A percentile compares a stretch with the other conserved stretches of the same genome.
phyloP scores from a whole-genome alignment of 1,140 invertebrate species.

The Trichonephila inaurata region DNA sequence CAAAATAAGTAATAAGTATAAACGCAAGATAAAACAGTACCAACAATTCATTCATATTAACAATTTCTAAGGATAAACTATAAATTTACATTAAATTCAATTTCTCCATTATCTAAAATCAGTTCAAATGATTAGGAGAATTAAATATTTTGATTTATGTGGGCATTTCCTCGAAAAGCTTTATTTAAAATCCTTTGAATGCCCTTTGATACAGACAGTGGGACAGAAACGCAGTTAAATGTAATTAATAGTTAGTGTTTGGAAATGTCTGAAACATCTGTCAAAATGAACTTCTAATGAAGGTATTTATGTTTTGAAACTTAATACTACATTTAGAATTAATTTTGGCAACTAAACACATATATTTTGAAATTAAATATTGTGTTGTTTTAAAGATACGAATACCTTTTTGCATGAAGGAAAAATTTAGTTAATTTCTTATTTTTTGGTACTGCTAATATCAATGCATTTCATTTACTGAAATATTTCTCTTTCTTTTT shows the following conservation, averaged over 20 bases:
- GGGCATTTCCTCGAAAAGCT: background rate
- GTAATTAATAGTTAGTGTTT: background rate
- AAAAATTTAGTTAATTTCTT: no score
- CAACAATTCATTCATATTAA: no score
- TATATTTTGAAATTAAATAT: no score
- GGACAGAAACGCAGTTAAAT: background rate
- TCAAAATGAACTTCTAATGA: background rate
- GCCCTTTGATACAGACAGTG: background rate
- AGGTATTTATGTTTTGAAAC: background rate
- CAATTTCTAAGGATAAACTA: no score
- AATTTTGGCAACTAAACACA: no score
- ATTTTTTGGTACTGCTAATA: no score
- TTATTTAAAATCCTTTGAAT: background rate
- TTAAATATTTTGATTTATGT: conserved; percentile 3
- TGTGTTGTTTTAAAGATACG: no score
- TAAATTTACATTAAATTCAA: background rate
- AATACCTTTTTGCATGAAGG: no score
- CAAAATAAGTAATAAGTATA: no score
- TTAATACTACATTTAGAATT: background rate
- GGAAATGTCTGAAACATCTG: background rate
- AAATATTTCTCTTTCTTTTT: no score
- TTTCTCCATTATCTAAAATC: background rate
- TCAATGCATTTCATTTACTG: no score
- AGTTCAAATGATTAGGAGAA: background rate
- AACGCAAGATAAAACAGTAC: no score